A percentile compares a stretch with the other conserved stretches of the same genome.
These are phyloP conservation scores for Anas acuta DNA, from an alignment of 2,797 vertebrate genomes.

Conservation along the genomic window DNA sequence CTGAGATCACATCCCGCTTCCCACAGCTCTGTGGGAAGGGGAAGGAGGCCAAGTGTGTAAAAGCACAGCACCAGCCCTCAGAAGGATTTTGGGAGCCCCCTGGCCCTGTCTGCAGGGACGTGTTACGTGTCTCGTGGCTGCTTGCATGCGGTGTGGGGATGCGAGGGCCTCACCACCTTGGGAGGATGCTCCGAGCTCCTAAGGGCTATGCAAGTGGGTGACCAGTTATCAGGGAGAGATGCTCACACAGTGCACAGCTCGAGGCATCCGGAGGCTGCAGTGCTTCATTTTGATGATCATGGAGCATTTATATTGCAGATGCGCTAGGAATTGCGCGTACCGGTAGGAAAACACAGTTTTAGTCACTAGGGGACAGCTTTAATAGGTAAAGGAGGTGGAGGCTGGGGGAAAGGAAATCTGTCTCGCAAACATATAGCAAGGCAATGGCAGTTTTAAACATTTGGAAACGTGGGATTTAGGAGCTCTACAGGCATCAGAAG, in stretches of 20 bases:
- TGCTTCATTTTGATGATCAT: background rate
- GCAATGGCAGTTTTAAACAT: background rate
- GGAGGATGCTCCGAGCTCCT: background rate
- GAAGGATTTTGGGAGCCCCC: background rate
- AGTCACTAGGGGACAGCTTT: background rate
- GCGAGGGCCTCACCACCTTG: background rate
- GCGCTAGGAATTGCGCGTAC: background rate
- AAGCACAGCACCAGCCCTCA: background rate
- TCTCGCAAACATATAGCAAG: background rate
- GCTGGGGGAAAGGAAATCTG: background rate
- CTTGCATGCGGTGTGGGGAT: background rate
- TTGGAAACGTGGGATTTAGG: background rate
- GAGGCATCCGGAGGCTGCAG: background rate
- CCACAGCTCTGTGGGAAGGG: rapidly evolving
- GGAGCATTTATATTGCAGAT: background rate
- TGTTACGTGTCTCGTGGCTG: rapidly evolving
- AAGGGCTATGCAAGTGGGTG: rapidly evolving
- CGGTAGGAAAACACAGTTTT: background rate
- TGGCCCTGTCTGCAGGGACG: rapidly evolving
- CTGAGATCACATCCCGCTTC: rapidly evolving
- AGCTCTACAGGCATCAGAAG: background rate
- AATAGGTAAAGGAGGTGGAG: background rate
- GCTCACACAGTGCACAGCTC: background rate
- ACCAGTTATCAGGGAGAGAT: background rate
- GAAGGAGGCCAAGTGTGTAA: background rate